Conservation (phyloP, 2,113 vertebrate species). For the Mungos mungo region DNA sequence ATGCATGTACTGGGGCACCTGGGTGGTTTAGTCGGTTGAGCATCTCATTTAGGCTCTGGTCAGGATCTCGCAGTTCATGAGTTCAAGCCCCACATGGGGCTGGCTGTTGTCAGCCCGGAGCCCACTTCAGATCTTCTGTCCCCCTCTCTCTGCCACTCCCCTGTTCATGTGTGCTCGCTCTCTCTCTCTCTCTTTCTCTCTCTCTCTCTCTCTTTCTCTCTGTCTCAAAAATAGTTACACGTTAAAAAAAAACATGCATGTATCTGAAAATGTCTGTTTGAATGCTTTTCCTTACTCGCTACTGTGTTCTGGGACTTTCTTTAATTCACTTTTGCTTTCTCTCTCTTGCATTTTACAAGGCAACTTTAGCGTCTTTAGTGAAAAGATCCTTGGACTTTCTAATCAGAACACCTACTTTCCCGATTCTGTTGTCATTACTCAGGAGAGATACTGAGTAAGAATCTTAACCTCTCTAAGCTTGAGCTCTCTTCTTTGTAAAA, state of each 20-base stretch:
- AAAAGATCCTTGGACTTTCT: not conserved
- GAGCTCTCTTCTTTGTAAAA: not conserved
- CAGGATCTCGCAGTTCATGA: too few relatives aligned
- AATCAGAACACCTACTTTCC: not conserved
- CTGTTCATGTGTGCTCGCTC: too few relatives aligned
- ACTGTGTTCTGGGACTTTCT: not conserved
- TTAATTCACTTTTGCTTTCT: not conserved
- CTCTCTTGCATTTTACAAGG: not conserved
- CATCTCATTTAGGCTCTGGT: too few relatives aligned
- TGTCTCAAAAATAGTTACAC: not conserved
- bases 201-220: too few relatives aligned
- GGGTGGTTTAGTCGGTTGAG: too few relatives aligned
- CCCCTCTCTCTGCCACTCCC: too few relatives aligned
- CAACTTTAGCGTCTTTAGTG: not conserved
- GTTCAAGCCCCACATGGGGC: too few relatives aligned
- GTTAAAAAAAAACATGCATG: not conserved
- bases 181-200: too few relatives aligned
- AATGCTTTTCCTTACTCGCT: not conserved
- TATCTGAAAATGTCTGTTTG: constrained; percentile 24
- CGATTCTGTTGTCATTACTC: not conserved
- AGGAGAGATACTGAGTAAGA: not conserved
- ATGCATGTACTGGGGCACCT: not conserved
- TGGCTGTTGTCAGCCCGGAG: too few relatives aligned
- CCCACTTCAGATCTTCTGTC: too few relatives aligned
- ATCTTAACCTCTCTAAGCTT: not conserved